phyloP scores from a whole-genome alignment of 2,888 invertebrate species.

The Choristoneura rosaceana region DNA sequence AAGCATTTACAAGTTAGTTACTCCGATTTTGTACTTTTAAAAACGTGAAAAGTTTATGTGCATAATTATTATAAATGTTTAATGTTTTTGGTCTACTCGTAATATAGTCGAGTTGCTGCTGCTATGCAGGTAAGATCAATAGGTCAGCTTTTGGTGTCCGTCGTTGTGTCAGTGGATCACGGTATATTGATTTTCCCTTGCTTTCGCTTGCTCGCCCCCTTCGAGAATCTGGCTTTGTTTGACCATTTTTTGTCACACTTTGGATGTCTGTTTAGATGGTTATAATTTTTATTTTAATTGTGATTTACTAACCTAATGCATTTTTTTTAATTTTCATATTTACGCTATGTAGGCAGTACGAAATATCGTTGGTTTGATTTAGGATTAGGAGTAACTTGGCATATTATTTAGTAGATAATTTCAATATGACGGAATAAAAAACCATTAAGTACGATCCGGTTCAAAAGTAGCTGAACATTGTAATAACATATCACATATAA shows the following conservation, averaged over 20 bases:
- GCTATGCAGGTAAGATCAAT: constrained; percentile 22
- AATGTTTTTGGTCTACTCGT: background rate
- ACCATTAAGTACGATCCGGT: no score
- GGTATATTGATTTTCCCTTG: constrained; percentile 4
- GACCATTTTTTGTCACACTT: background rate
- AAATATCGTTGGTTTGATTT: background rate
- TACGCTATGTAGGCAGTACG: background rate
- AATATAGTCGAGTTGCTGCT: background rate
- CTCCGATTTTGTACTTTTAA: background rate
- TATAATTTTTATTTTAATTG: background rate
- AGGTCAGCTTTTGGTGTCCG: background rate
- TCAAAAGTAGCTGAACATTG: no score
- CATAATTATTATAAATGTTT: background rate
- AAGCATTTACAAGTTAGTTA: background rate
- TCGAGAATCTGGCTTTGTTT: constrained; percentile 5
- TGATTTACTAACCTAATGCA: background rate
- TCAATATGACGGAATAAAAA: no score
- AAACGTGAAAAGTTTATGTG: background rate
- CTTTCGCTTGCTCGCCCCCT: constrained; percentile 18
- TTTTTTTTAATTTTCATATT: background rate
- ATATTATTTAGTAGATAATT: background rate
- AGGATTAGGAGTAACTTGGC: background rate
- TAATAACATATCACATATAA: no score
- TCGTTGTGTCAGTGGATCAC: background rate
- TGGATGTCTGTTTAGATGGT: background rate